Percentiles rank a stretch among this genome's conserved stretches.
phyloP scores from a whole-genome alignment of 2,888 invertebrate species.

The Parnassius glacialis region DNA sequence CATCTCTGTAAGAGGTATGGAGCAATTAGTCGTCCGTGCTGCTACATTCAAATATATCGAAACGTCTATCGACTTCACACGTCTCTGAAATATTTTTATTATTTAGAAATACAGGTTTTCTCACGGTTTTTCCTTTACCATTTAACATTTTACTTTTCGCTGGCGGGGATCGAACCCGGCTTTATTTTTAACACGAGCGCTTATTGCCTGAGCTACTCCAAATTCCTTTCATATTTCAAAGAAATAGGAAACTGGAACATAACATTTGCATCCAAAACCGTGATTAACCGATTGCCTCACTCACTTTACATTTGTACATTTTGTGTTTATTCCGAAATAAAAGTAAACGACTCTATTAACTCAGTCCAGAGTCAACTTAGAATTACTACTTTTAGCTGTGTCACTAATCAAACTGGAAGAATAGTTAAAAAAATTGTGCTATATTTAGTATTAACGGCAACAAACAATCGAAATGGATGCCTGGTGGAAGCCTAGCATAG shows the following conservation, averaged over 20 bases:
- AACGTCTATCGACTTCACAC: too few relatives aligned
- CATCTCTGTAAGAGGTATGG: too few relatives aligned
- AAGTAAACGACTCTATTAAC: not conserved
- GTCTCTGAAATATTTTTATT: too few relatives aligned
- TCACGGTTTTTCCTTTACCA: too few relatives aligned
- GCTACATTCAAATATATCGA: too few relatives aligned
- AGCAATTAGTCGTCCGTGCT: too few relatives aligned
- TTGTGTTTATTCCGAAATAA: not conserved
- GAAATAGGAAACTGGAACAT: not conserved
- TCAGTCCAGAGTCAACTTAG: not conserved
- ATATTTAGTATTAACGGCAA: not conserved
- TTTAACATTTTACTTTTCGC: too few relatives aligned
- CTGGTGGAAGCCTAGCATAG: not conserved
- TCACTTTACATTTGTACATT: conserved; percentile 1
- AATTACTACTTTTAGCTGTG: not conserved
- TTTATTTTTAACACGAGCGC: too few relatives aligned
- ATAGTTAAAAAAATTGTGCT: not conserved
- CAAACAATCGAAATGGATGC: not conserved
- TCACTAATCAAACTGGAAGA: not conserved
- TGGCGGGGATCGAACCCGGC: too few relatives aligned
- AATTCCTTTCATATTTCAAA: not conserved
- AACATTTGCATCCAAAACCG: conserved; percentile 16
- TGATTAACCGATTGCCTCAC: conserved; percentile 2
- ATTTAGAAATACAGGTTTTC: too few relatives aligned
- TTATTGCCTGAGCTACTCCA: too few relatives aligned